These are phyloP conservation scores for Aleadryas rufinucha DNA, from an alignment of 2,113 vertebrate genomes.

Conservation along the genomic window DNA sequence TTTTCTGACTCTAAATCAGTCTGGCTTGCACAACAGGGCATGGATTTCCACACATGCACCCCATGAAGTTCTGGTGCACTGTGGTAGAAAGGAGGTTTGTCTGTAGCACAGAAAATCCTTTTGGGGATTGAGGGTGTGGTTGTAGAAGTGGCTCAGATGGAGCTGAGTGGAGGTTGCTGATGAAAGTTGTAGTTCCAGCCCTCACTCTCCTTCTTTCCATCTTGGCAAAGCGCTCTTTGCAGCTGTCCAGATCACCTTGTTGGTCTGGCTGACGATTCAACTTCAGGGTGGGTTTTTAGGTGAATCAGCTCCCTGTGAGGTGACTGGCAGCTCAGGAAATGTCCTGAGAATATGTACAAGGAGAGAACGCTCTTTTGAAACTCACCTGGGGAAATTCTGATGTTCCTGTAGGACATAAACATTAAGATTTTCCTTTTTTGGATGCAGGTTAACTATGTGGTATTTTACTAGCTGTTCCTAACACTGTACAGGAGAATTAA, in stretches of 20 bases:
- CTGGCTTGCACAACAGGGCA: neutral
- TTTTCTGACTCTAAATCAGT: neutral
- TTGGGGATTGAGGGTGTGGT: neutral
- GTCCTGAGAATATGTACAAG: neutral
- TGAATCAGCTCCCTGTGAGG: neutral
- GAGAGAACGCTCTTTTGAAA: neutral
- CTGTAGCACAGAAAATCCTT: neutral
- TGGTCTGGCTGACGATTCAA: neutral
- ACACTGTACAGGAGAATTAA: neutral
- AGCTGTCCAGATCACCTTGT: neutral
- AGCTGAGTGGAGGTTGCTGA: neutral
- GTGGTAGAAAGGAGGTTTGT: neutral
- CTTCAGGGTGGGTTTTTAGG: neutral
- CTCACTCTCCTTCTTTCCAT: neutral
- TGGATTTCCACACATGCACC: neutral
- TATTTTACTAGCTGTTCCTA: neutral
- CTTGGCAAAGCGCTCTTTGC: neutral
- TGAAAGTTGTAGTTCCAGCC: neutral
- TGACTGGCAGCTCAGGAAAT: neutral
- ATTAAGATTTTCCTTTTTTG: neutral
- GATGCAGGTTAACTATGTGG: neutral
- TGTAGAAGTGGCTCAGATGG: neutral
- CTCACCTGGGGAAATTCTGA: neutral
- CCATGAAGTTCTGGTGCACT: neutral
- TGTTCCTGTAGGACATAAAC: neutral